Evolutionary conservation across 1,140 invertebrate species (phyloP), one percentile per base, ranked within the genome.

Genomic region (Holcopasites calliopsidis): DNA sequence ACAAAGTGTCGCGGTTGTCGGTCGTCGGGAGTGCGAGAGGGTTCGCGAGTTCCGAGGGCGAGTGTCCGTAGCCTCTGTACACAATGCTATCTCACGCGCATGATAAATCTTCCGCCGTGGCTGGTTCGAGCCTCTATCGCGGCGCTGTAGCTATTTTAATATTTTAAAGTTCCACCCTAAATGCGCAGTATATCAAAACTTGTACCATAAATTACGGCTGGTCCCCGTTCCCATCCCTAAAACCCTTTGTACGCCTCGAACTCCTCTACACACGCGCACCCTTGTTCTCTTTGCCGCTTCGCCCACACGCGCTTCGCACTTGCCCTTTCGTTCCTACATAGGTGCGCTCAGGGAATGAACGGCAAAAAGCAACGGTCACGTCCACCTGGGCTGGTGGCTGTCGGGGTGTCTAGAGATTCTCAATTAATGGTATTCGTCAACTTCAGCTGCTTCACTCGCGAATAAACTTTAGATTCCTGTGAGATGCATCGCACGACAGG

Each of bases 151-250:
- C 82, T 86, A 87, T 87, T 87, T 87, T 87, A 87, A 87, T 87
- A 87, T 87, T 87, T 87, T 87, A 87, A 87, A 87, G 74, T 87
- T 86, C 77, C 79, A 83, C 83, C 85, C 83, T 87, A 84, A 88
- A 87, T 73, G 86, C 78, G 79, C 80, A 72, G 72, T 78, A 78
- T 80, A 88, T 86, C 85, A 83, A 85, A 87, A 87, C 86, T 85
- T 84, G 54, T 72, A 74, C 66, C 81, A 85, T 88, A 87, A 88
- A 88, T 88, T 86, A 86, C 60, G 26, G 28, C 54, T 66, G 35
- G 74, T 76, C 69, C 72, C 57, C 50, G 58, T 52, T 31, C 58
- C 21, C 13, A 18, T 3, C 26, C 58, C 10, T 7, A 13, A 13
- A 10, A 18, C 38, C 21, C 2, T n/a, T 23, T n/a, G 23, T 47